Evolutionary conservation across 2,113 vertebrate species (phyloP).

Genomic region (Melanerpes formicivorus): DNA sequence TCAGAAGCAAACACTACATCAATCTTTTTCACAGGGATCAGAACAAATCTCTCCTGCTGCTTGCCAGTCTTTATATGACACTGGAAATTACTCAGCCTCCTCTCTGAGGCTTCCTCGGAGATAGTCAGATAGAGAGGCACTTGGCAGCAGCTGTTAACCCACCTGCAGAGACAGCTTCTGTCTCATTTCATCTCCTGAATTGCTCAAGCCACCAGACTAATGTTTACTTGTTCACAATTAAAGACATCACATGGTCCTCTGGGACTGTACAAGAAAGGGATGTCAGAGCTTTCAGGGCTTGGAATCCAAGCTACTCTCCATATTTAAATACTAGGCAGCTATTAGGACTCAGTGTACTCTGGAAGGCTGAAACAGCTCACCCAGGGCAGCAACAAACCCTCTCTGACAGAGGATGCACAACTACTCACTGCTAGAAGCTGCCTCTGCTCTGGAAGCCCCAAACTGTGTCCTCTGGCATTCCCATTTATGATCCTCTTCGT

Average conservation of each 20-base stretch:
- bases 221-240: constrained; percentile 77
- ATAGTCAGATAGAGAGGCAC: constrained; percentile 44
- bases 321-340: constrained; percentile 49
- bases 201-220: constrained; percentile 68
- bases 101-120: constrained; percentile 36
- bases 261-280: constrained; percentile 51
- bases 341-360: neutral
- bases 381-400: constrained; percentile 26
- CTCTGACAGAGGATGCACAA: neutral
- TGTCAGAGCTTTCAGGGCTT: constrained; percentile 15
- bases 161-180: constrained; percentile 77
- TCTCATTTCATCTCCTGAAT: constrained; percentile 77
- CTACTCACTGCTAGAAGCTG: constrained; percentile 16
- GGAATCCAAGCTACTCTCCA: constrained; percentile 35
- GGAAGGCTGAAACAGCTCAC: constrained; percentile 6
- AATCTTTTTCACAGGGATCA: constrained; percentile 9
- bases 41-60: constrained; percentile 43
- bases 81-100: constrained; percentile 51
- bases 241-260: constrained; percentile 50
- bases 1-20: constrained; percentile 25
- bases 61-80: constrained; percentile 42
- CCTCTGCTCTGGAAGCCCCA: constrained; percentile 13
- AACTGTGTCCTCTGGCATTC: neutral
- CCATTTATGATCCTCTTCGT: neutral
- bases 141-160: constrained; percentile 77